Evolutionary conservation across 2,797 vertebrate species (phyloP), one percentile per base, ranked within the genome.

Genomic region (Cottoperca gobio): DNA sequence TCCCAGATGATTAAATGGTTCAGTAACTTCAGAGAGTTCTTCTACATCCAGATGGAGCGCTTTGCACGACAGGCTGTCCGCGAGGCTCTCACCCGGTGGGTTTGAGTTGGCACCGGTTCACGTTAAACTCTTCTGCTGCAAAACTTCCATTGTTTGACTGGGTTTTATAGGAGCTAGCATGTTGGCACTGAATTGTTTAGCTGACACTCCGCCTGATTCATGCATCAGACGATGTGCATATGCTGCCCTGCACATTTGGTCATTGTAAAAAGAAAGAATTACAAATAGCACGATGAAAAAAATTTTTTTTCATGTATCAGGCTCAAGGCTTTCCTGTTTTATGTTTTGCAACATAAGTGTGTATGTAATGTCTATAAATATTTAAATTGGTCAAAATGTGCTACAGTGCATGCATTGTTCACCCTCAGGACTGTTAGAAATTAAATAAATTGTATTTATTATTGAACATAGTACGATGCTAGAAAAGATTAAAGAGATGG

Each of bases 1-100:
- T 96, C 95, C 66, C 95, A 96, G 93, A 95, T 96, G 88, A 96
- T 96, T 85, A 96, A 96, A 88, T 96, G 95, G 95, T 96, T 96
- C 92, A 96, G 95, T 67, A 96, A 96, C 93, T 96, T 96, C 93
- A 91, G 95, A 76, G 95, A 96, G 92, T 96, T 96, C 93, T 96
- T 95, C 93, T 96, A 95, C 90, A 96, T 96, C 92, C 95, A 96
- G 91, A 95, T 96, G 94, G 95, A 96, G 84, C 94, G 95, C 26
- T 96, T 96, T 55, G 95, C 95, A 6, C 93, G 95, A 1, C 95
- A 96, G 90, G 95, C 94, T 14, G 93, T 94, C 78, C 93, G 94
- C 24, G 95, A 96, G 78, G 91, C 93, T 28, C 89, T 94, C 65
- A 89, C 85, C n/a, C 84, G 91, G 93, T 94, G 3, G 49, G 89